A percentile compares a stretch with the other conserved stretches of the same genome.
Evolutionary conservation across 2,113 vertebrate species (phyloP).

Genomic region (Lontra canadensis): DNA sequence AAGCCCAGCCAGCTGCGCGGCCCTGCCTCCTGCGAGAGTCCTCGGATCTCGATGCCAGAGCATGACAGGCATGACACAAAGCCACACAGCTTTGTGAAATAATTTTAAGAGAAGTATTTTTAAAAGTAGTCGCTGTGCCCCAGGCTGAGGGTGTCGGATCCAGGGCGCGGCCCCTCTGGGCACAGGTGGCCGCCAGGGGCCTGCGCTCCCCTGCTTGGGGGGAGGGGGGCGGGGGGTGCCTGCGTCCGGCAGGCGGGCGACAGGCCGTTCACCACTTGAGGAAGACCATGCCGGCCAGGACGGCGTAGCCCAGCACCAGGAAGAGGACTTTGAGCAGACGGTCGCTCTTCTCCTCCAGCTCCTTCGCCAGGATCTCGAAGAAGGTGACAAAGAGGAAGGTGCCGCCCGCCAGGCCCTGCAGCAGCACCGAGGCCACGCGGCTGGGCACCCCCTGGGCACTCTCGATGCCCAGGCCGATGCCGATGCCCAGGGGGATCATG

Average conservation of each 20-base stretch:
- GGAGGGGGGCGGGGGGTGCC: rapidly evolving
- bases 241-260: background rate
- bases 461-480: slow-evolving; percentile 91
- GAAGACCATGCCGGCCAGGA: slow-evolving; percentile 89
- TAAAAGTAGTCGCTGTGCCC: background rate
- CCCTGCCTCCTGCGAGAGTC: background rate
- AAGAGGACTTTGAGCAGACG: slow-evolving; percentile 94
- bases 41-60: rapidly evolving
- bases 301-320: slow-evolving; percentile 90
- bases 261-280: slow-evolving; percentile 87
- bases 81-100: slow-evolving; percentile 38
- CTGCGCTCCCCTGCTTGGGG: background rate
- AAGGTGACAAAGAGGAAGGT: slow-evolving; percentile 96
- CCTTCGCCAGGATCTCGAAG: slow-evolving; percentile 93
- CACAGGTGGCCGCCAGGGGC: background rate
- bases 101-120: slow-evolving; percentile 20
- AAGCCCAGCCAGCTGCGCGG: rapidly evolving
- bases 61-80: background rate
- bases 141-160: background rate
- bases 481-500: slow-evolving; percentile 92
- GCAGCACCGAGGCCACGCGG: slow-evolving; percentile 86
- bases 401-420: slow-evolving; percentile 92
- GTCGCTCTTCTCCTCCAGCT: slow-evolving; percentile 92
- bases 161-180: background rate
- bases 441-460: slow-evolving; percentile 85